Evolutionary conservation across 2,113 vertebrate species (phyloP), one percentile per base, ranked within the genome.

Genomic region (Girardinichthys multiradiatus): DNA sequence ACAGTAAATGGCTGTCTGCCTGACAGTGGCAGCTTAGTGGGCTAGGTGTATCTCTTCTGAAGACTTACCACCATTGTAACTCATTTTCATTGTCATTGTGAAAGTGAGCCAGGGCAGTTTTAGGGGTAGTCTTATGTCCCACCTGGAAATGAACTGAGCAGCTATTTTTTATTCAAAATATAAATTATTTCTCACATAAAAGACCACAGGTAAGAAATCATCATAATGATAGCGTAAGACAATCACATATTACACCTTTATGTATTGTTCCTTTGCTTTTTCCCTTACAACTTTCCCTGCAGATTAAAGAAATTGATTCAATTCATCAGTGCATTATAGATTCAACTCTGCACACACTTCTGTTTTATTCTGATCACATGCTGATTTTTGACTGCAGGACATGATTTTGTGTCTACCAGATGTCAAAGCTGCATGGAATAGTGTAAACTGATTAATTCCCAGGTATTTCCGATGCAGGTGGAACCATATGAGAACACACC

Each of bases 401-500:
- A 60, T 29, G 11, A 30, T 81, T 15, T 30, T 64, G 45, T 70
- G 28, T n/a, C 17, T 33, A 2, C 57, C 10, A 68, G n/a, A 61
- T 64, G 3, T 76, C 30, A n/a, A 17, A 57, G 28, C 35, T 13
- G 13, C 17, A 17, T 27, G 2, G 2, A 14, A 27, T 1, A 26
- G n/a, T 37, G 30, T 57, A 35, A 68, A 77, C 33, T 33, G 37
- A 37, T 57, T 87, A 57, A 68, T 66, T 63, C 74, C 64, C 48
- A 48, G 31, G 26, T 76, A 51, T 86, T 82, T 89, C 37, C 71
- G 75, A 78, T 74, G 65, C 92, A 98, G 97, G 94, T 95, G 82
- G 94, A 95, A 82, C 94, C 96, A 27, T 95, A 90, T 75, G 94
- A 94, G 83, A 92, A 92, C 68, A 88, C 92, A 0, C 90, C 93